Evolutionary conservation across 1,140 invertebrate genomes (phyloP), one percentile per base, ranked within the genome.

Genomic region (Uloborus diversus): DNA sequence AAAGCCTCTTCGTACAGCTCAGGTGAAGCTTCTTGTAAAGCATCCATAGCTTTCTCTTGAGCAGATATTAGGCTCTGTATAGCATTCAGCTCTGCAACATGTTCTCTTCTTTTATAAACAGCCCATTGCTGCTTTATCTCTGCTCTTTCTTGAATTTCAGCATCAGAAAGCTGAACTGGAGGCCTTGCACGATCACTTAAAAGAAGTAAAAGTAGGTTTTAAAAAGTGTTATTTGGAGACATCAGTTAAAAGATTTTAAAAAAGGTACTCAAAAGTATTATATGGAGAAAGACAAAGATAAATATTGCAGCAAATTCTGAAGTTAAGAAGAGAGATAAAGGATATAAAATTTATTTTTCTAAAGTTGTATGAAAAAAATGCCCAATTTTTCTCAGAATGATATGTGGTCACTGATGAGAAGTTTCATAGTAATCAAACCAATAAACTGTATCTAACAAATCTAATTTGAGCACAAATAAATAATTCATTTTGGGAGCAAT

Each of bases 1-100:
- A 96, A 90, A 14, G 95, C 95, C 85, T 91, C 92, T 85, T 91
- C 88, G 85, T 96, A 97, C 0, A 97, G 87, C 47, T 94, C 91
- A 85, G 94, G 91, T 0, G 94, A 96, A 83, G 92, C 93, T 33
- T 88, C 87, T 83, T 90, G 89, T 0, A 97, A 86, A 85, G 93
- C 92, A 68, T 92, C 89, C 1, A 97, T 86, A 5, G 95, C 95
- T 83, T 88, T 91, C 82, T 91, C 88, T 85, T 96, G 94, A 0
- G 93, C 89, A 62, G 86, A 85, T 20, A 91, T 83, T 2, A 94
- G 88, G 25, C 89, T 88, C 82, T 93, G 90, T 51, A 96, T 89
- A 68, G 90, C 90, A 79, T 89, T 86, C n/a, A 92, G 84, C 84
- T 94, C 91, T 0, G 84, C 82, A 25, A 90, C 85, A 80, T 91